Conservation (phyloP, 2,113 vertebrate species). For the Pterocles orientalis region DNA sequence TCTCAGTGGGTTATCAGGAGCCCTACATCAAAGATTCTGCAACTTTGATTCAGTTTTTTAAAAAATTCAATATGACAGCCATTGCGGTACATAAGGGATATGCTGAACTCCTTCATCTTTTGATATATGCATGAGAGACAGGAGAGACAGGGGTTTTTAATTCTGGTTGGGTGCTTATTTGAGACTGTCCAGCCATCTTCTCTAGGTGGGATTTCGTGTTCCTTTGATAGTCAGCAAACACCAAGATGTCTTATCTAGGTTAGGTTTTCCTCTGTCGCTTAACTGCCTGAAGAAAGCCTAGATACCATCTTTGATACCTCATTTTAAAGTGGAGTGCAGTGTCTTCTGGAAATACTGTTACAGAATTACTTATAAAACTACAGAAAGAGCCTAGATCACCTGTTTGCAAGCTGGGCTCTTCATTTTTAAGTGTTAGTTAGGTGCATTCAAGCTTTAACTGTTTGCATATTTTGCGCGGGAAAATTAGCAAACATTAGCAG, state of each 20-base stretch:
- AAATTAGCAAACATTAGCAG: background rate
- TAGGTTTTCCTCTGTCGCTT: background rate
- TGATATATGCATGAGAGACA: background rate
- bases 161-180: conserved; percentile 13
- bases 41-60: background rate
- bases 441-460: background rate
- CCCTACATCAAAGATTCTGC: background rate
- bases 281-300: background rate
- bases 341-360: background rate
- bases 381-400: background rate
- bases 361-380: background rate
- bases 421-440: background rate
- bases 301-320: background rate
- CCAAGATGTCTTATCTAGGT: background rate
- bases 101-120: background rate
- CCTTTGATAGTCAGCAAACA: background rate
- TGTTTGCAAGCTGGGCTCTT: background rate
- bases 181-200: background rate
- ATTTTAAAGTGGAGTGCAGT: background rate
- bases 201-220: background rate
- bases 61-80: background rate
- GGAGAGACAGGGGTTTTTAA: background rate
- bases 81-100: background rate
- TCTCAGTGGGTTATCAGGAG: background rate
- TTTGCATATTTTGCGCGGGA: background rate